Percentiles rank a stretch among this genome's conserved stretches.
These are phyloP conservation scores for Pheosia tremula DNA, from an alignment of 2,888 invertebrate genomes.

Conservation along the genomic window DNA sequence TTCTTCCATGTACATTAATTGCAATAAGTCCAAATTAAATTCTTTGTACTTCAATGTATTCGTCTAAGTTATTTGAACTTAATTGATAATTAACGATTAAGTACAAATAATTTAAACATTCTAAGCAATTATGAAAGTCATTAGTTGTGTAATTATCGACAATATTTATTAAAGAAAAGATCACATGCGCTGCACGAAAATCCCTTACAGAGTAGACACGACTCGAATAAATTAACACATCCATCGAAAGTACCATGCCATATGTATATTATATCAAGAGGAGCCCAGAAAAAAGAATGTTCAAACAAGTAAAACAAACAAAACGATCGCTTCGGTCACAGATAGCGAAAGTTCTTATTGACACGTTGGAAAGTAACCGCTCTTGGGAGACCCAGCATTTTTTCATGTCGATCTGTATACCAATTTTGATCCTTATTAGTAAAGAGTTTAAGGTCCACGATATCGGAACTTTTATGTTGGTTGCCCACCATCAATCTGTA, in stretches of 20 bases:
- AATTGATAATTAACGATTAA: too few relatives aligned
- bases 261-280: slow-evolving; percentile 42
- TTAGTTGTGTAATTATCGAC: background rate
- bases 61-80: too few relatives aligned
- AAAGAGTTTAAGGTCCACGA: slow-evolving; percentile 32
- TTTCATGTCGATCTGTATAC: slow-evolving; percentile 27
- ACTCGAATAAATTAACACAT: slow-evolving; percentile 50
- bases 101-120: too few relatives aligned
- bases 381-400: slow-evolving; percentile 46
- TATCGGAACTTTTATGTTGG: slow-evolving; percentile 19
- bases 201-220: slow-evolving; percentile 21
- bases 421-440: slow-evolving; percentile 46
- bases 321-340: slow-evolving; percentile 69
- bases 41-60: too few relatives aligned
- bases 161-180: background rate
- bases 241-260: slow-evolving; percentile 49
- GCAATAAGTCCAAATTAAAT: too few relatives aligned
- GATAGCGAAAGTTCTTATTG: slow-evolving; percentile 83
- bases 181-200: background rate
- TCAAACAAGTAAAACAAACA: slow-evolving; percentile 75
- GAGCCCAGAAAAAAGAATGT: slow-evolving; percentile 60
- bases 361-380: slow-evolving; percentile 79
- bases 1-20: too few relatives aligned
- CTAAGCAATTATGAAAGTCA: too few relatives aligned
- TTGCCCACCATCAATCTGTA: slow-evolving; percentile 48